Conservation (phyloP, 2,113 vertebrate species). For the Malaclemys terrapin region DNA sequence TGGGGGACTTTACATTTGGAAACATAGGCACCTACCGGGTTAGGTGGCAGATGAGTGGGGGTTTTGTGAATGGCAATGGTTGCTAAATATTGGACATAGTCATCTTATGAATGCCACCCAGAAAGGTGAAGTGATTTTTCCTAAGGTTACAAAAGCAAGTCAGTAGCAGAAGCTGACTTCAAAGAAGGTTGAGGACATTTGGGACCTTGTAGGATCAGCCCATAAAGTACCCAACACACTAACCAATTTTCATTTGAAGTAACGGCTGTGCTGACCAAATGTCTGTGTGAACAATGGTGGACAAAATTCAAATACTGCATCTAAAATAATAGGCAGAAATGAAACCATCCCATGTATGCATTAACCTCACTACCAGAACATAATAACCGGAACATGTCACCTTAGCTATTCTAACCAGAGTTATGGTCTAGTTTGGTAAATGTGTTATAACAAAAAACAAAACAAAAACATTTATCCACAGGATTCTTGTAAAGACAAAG, state of each 20-base stretch:
- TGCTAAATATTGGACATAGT: neutral
- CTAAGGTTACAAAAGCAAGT: neutral
- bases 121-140: neutral
- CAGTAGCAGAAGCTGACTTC: neutral
- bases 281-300: neutral
- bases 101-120: neutral
- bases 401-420: fast-evolving
- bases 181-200: neutral
- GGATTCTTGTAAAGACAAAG: neutral
- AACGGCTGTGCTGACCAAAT: neutral
- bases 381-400: neutral
- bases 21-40: neutral
- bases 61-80: neutral
- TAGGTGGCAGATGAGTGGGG: neutral
- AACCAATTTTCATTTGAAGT: neutral
- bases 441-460: neutral
- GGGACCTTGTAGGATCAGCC: neutral
- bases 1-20: neutral
- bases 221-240: neutral
- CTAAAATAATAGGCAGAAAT: neutral
- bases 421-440: neutral
- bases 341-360: neutral
- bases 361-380: neutral
- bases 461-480: neutral
- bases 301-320: neutral